Base-by-base conservation (phyloP, 1,140 invertebrate genomes). In the Drosophila nannoptera region DNA sequence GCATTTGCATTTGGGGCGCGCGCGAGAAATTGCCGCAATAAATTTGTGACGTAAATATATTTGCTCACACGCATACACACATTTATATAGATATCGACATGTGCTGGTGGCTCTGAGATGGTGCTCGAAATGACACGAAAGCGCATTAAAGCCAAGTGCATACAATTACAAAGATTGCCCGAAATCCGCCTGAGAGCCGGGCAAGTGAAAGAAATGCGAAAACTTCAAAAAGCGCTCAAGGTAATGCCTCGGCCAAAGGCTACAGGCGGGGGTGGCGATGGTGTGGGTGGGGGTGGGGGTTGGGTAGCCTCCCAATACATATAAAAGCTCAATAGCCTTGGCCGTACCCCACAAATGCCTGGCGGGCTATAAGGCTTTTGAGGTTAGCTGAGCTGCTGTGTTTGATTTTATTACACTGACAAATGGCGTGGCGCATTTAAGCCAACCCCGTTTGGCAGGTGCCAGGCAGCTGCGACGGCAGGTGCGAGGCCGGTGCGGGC, bases 331-430 rank as follows among this genome's bases (percentile, higher is more conserved):
- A 75, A 86, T 78, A 83, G 76, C 76, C 48, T 59, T 69, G 43
- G 53, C 31, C 16, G 8, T 49, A 38, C 12, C 4, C 12, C 33
- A 22, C 32, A 4, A 61, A 62, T 48, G 52, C 58, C 29, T 22
- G 66, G 33, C 40, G 29, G 48, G 56, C 56, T 72, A 59, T 63
- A 67, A 48, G 74, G 71, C 63, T 70, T 52, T 62, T 55, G 61
- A 66, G 65, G 77, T 78, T 69, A 69, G 43, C 53, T 43, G 53
- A 56, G 67, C 73, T 45, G 75, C 73, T 78, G 69, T 87, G 86
- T 84, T 87, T 87, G 84, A 87, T 87, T 87, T 87, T 87, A 87
- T 87, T 87, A 87, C 84, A 76, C 81, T 87, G 84, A 87, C 86
- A 87, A 87, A 87, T 87, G 84, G 82, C 69, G 83, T 82, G 74